Percentiles rank a stretch among this genome's conserved stretches.
Evolutionary conservation across 2,797 vertebrate genomes (phyloP).

Genomic region (Carduelis carduelis): DNA sequence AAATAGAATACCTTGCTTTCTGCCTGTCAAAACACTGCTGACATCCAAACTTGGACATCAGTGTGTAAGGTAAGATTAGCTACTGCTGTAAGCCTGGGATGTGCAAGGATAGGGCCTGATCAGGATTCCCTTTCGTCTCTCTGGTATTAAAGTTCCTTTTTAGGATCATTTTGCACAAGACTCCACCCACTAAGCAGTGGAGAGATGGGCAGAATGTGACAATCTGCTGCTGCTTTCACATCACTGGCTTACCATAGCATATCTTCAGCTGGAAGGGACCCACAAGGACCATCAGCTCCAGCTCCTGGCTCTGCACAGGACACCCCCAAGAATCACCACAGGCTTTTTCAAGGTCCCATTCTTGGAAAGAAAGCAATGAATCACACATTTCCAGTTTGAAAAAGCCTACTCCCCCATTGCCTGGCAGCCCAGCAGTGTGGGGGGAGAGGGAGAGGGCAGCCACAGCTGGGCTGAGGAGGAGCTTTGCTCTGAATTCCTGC

Average conservation of each 20-base stretch:
- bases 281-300: neutral
- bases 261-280: neutral
- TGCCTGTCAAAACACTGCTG: neutral
- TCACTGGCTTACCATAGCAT: neutral
- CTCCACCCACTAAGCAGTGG: neutral
- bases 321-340: neutral
- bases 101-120: neutral
- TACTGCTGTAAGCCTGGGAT: neutral
- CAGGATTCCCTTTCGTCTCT: neutral
- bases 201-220: neutral
- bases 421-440: neutral
- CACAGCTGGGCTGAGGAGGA: constrained; percentile 30
- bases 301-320: neutral
- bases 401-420: neutral
- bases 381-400: neutral
- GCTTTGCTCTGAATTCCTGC: neutral
- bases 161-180: neutral
- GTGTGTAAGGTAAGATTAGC: no score
- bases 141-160: neutral
- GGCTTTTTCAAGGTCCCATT: neutral
- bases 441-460: neutral
- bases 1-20: neutral
- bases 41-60: neutral
- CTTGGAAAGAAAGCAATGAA: neutral
- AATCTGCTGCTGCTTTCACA: neutral